Base-by-base conservation (phyloP, 1,140 invertebrate genomes). In the Drosophila watanabei region DNA sequence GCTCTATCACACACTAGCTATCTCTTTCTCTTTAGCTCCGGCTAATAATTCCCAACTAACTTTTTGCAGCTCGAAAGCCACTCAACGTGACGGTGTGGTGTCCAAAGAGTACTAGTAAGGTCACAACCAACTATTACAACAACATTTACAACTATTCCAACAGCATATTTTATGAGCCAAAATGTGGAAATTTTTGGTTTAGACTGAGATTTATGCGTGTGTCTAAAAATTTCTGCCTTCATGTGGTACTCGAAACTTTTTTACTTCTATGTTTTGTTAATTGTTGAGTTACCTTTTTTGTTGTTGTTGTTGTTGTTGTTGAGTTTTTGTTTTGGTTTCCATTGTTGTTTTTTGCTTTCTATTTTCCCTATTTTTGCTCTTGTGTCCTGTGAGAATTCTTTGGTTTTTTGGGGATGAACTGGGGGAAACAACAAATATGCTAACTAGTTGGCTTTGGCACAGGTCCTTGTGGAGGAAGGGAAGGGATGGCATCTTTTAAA, bases 391-490 rank as follows among this genome's bases (percentile, higher is more conserved):
- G 54, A 37, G 54, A 72, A 51, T 71, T 51, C 52, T 16, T 43
- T n/a, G 32, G 66, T 54, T 58, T 35, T 54, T 58, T 35, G 13
- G 8, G 18, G 52, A 52, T 20, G 51, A 68, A 64, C 60, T 33
- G 61, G 28, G 13, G 20, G 7, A 14, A 73, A 72, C 68, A 61
- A 68, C 75, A 79, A 78, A 79, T 79, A 79, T 79, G 75, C 57
- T 79, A 79, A 79, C 75, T 79, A 79, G 77, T 80, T 79, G 57
- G 43, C 77, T 54, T 64, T 73, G 16, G 51, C 41, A n/a, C 54
- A 45, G 51, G 49, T 45, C 41, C 43, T 45, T 60, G 46, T 52
- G 14, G 32, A 18, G 51, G 13, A 9, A 4, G 51, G 5, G 52
- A 2, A 10, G 20, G 28, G 33, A 24, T 37, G 54, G n/a, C 57